phyloP scores from a whole-genome alignment of 1,140 invertebrate genomes.

The Ectropis grisescens region DNA sequence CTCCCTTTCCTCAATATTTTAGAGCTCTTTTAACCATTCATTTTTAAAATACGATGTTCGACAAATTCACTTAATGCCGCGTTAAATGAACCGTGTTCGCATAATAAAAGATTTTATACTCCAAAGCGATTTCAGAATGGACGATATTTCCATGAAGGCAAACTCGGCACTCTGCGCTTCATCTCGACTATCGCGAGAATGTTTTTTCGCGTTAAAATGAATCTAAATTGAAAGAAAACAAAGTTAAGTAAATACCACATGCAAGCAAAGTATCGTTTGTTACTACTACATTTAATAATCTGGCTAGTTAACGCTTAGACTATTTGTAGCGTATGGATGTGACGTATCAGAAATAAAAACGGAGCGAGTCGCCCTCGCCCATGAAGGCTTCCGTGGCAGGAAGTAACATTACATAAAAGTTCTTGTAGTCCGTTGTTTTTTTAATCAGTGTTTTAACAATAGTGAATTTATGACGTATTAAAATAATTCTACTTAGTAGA shows the following conservation, averaged over 20 bases:
- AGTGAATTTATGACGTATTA: no score
- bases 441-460: no score
- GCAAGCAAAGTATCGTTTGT: no score
- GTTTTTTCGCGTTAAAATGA: conserved; percentile 33
- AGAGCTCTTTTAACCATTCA: conserved; percentile 34
- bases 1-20: conserved; percentile 16
- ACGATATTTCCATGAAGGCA: conserved; percentile 38
- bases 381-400: no score
- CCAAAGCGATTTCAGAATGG: conserved; percentile 52
- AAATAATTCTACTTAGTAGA: no score
- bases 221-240: conserved; percentile 18
- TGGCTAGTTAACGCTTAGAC: no score
- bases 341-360: no score
- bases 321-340: no score
- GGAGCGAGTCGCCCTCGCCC: no score
- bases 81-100: conserved; percentile 63
- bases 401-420: no score
- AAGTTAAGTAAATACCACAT: conserved; percentile 27
- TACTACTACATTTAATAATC: no score
- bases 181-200: conserved; percentile 23
- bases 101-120: conserved; percentile 65
- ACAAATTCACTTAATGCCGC: conserved; percentile 62
- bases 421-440: no score
- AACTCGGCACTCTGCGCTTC: conserved; percentile 26
- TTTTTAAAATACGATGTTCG: conserved; percentile 54